Percentiles rank a stretch among this genome's conserved stretches.
Conservation (phyloP, 2,113 vertebrate genomes). For the Herpetotheres cachinnans region DNA sequence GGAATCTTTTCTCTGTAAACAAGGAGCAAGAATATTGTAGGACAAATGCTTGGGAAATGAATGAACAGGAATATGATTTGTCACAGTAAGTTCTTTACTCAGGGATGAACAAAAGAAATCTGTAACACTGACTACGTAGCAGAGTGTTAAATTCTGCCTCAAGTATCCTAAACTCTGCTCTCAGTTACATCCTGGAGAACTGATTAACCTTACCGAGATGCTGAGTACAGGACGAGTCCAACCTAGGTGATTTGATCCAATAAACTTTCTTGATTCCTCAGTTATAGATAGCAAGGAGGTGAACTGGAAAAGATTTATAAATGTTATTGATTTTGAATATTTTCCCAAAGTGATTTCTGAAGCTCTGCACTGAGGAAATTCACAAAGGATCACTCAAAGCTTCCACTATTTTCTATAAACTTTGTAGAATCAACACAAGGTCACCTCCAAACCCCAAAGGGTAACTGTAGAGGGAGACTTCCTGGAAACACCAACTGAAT, state of each 20-base stretch:
- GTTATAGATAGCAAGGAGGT: not conserved
- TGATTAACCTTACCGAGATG: not conserved
- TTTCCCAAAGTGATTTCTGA: not conserved
- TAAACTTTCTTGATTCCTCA: not conserved
- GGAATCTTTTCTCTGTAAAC: not conserved
- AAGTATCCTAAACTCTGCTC: not conserved
- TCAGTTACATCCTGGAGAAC: not conserved
- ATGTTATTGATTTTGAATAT: not conserved
- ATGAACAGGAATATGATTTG: not conserved
- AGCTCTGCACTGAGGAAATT: not conserved
- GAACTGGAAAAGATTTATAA: not conserved
- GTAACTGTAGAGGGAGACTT: not conserved
- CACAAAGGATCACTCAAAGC: not conserved
- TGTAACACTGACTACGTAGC: not conserved
- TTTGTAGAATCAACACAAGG: not conserved
- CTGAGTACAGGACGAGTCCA: not conserved
- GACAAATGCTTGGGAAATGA: not conserved
- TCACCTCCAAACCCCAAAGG: not conserved
- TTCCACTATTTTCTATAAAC: not conserved
- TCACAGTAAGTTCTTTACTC: not conserved
- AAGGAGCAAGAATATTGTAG: not conserved
- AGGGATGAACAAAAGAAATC: not conserved
- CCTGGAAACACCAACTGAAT: not conserved
- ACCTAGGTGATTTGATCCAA: not conserved
- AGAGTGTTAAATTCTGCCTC: not conserved